Conservation (phyloP, 2,113 vertebrate species). For the Corythornis madagascariensis region DNA sequence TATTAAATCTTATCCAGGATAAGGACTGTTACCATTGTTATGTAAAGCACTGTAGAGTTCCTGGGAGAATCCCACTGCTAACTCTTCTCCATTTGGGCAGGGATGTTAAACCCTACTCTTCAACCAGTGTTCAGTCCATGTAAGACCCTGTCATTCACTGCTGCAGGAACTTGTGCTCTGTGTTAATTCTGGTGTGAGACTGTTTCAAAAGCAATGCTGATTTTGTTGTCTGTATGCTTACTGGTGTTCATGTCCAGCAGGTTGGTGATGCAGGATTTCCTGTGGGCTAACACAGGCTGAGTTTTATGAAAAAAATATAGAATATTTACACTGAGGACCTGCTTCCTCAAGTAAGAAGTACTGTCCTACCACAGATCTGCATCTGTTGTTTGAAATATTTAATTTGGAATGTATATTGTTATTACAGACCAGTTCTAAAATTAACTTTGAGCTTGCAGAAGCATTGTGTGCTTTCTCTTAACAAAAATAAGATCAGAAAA, state of each 20-base stretch:
- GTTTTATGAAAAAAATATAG: background rate
- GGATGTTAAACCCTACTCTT: background rate
- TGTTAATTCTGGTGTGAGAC: background rate
- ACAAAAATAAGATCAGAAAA: background rate
- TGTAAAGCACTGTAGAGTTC: background rate
- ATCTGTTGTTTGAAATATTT: background rate
- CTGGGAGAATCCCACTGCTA: background rate
- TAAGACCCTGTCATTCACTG: background rate
- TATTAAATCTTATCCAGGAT: background rate
- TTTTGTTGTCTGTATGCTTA: background rate
- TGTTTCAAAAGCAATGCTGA: accelerated
- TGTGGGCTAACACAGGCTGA: background rate
- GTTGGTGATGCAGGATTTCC: background rate
- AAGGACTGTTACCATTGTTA: background rate
- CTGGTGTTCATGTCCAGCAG: background rate
- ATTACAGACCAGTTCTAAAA: conserved; percentile 30
- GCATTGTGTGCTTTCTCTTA: background rate
- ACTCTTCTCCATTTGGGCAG: background rate
- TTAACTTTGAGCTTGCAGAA: conserved; percentile 6
- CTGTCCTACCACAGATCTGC: background rate
- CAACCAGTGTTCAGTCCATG: background rate
- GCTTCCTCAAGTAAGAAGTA: background rate
- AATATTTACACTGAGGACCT: background rate
- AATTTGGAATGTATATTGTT: background rate
- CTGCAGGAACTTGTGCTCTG: background rate